phyloP scores from a whole-genome alignment of 2,888 invertebrate genomes.

The Pollenia griseotomentosa region DNA sequence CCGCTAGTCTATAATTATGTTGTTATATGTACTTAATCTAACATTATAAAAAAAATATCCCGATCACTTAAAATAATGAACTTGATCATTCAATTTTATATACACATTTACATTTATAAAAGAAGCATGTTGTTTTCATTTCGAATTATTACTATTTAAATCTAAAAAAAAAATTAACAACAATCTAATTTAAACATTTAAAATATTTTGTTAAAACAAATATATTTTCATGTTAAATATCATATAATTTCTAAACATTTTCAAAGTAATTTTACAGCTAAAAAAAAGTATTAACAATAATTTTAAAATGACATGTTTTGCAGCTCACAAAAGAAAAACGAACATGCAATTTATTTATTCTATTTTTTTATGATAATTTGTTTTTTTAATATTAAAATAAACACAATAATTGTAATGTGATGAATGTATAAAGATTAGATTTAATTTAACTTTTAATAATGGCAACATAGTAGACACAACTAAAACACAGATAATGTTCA shows the following conservation, averaged over 20 bases:
- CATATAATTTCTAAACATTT: slow-evolving; percentile 47
- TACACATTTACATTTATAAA: slow-evolving; percentile 1
- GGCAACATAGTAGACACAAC: neutral
- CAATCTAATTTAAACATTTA: slow-evolving; percentile 57
- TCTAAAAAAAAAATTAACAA: slow-evolving; percentile 31
- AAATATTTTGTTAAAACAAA: slow-evolving; percentile 71
- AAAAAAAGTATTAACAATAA: slow-evolving; percentile 61
- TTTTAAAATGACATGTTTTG: slow-evolving; percentile 69
- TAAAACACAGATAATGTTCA: neutral
- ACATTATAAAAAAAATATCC: neutral
- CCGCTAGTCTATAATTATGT: no score
- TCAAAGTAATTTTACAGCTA: slow-evolving; percentile 43
- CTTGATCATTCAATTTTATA: slow-evolving; percentile 10
- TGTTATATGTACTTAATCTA: neutral
- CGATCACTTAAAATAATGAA: neutral
- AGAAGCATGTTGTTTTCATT: neutral
- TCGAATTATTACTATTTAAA: slow-evolving; percentile 22
- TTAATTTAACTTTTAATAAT: slow-evolving; percentile 49
- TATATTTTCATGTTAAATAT: slow-evolving; percentile 56
- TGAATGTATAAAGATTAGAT: slow-evolving; percentile 64
- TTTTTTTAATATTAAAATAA: slow-evolving; percentile 26
- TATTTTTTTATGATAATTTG: neutral
- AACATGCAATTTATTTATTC: slow-evolving; percentile 64
- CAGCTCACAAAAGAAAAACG: slow-evolving; percentile 46
- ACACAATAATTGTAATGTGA: slow-evolving; percentile 62